phyloP scores from a whole-genome alignment of 2,797 vertebrate genomes.

The Ficedula albicollis region DNA sequence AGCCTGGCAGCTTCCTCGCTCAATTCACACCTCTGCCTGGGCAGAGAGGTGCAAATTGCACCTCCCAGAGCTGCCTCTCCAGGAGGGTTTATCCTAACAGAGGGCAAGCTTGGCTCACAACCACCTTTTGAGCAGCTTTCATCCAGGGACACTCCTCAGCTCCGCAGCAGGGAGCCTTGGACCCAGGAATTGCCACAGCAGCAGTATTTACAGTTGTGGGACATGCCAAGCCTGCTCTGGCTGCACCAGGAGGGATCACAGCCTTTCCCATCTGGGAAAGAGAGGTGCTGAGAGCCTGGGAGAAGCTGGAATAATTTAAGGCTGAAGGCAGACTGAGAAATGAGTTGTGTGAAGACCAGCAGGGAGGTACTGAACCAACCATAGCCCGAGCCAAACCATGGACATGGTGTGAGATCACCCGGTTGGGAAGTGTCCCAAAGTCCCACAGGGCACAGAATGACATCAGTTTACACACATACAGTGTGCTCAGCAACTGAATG shows the following conservation, averaged over 20 bases:
- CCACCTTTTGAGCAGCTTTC: not conserved
- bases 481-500: not conserved
- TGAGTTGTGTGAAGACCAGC: not conserved
- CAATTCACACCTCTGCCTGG: not conserved
- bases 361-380: not conserved
- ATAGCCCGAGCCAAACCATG: not conserved
- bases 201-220: not conserved
- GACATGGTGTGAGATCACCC: not conserved
- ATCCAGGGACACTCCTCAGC: not conserved
- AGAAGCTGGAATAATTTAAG: not conserved
- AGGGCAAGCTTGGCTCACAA: not conserved
- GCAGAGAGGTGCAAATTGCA: slow-evolving; percentile 8
- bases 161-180: not conserved
- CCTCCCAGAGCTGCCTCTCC: slow-evolving; percentile 1
- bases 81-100: not conserved
- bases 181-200: not conserved
- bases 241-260: not conserved
- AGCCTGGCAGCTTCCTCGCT: not conserved
- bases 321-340: not conserved
- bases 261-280: not conserved
- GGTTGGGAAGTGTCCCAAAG: not conserved
- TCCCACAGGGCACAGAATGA: not conserved
- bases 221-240: fast-evolving
- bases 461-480: not conserved
- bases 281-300: not conserved